Evolutionary conservation across 2,113 vertebrate species (phyloP).

Genomic region (Phalacrocorax aristotelis): DNA sequence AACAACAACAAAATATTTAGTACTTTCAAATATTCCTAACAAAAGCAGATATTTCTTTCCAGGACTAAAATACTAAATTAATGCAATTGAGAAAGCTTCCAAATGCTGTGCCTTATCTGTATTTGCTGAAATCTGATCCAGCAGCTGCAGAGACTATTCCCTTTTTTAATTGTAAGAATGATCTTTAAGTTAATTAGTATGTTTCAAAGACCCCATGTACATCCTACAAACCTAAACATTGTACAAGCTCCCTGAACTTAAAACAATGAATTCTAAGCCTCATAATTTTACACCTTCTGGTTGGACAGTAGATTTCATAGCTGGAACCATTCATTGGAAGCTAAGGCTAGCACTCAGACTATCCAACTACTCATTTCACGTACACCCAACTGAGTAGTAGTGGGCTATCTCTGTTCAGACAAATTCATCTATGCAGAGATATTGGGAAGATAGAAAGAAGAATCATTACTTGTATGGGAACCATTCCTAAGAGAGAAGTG

Average conservation of each 20-base stretch:
- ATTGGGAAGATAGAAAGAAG: not conserved
- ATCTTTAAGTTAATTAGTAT: not conserved
- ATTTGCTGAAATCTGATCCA: not conserved
- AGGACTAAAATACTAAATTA: not conserved
- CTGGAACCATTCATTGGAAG: not conserved
- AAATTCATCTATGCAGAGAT: not conserved
- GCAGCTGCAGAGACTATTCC: not conserved
- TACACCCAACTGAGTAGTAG: not conserved
- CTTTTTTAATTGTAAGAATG: not conserved
- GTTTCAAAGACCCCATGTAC: not conserved
- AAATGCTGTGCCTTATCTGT: not conserved
- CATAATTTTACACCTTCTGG: not conserved
- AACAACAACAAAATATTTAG: not conserved
- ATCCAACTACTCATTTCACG: not conserved
- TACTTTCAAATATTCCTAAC: not conserved
- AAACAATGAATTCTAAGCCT: not conserved
- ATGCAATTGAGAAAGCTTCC: not conserved
- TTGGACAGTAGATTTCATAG: not conserved
- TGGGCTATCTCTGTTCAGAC: not conserved
- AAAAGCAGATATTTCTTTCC: not conserved
- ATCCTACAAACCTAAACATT: not conserved
- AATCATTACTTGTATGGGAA: not conserved
- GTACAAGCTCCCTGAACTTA: not conserved
- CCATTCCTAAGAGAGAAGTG: not conserved
- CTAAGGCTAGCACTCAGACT: not conserved